Percentiles rank a stretch among this genome's conserved stretches.
Conservation (phyloP, 2,113 vertebrate species). For the human region GRCh38 chr16:11865001-11865500, state of each 20-base stretch:
- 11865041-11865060: neutral
- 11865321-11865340: neutral
- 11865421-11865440: neutral
- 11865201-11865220: neutral
- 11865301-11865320: neutral
- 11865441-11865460: neutral
- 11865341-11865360: neutral
- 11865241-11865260: neutral
- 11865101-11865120: neutral
- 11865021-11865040: neutral
- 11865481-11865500: neutral
- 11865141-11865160: neutral
- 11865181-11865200: neutral
- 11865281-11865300: neutral
- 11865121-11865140: neutral
- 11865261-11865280: neutral
- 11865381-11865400: neutral
- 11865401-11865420: neutral
- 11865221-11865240: neutral
- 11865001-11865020: neutral
- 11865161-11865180: conserved; percentile 27
- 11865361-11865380: neutral
- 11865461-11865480: neutral
- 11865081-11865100: neutral
- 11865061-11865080: neutral